Conservation (phyloP, 2,113 vertebrate species). For the Rattus rattus region DNA sequence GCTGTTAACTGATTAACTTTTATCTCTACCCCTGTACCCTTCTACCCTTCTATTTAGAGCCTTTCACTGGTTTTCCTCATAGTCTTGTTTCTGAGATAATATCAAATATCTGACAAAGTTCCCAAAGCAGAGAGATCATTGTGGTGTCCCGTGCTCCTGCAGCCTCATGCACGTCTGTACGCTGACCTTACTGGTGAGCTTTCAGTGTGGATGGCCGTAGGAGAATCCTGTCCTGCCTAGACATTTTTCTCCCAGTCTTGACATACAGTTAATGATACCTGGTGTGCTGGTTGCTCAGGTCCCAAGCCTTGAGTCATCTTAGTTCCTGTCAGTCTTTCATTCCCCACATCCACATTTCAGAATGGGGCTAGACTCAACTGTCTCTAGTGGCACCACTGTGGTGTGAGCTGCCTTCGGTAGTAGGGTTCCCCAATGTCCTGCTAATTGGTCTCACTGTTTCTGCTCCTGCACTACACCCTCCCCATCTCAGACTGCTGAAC, state of each 20-base stretch:
- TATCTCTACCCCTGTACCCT: neutral
- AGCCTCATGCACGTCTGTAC: neutral
- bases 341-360: neutral
- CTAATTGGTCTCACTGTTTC: neutral
- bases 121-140: neutral
- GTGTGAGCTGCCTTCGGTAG: neutral
- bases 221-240: neutral
- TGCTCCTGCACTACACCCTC: neutral
- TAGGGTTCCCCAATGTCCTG: neutral
- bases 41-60: neutral
- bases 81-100: neutral
- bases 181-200: neutral
- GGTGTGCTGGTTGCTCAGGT: neutral
- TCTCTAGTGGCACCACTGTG: neutral
- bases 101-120: neutral
- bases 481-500: neutral
- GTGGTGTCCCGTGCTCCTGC: neutral
- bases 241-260: neutral
- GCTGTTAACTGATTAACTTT: slow-evolving; percentile 43
- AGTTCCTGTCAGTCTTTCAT: neutral
- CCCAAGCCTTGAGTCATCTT: neutral
- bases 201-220: neutral
- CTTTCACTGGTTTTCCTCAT: neutral
- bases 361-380: too few species aligned
- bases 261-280: neutral